phyloP scores from a whole-genome alignment of 2,797 vertebrate species.

The Parotocinclus haroldoi region DNA sequence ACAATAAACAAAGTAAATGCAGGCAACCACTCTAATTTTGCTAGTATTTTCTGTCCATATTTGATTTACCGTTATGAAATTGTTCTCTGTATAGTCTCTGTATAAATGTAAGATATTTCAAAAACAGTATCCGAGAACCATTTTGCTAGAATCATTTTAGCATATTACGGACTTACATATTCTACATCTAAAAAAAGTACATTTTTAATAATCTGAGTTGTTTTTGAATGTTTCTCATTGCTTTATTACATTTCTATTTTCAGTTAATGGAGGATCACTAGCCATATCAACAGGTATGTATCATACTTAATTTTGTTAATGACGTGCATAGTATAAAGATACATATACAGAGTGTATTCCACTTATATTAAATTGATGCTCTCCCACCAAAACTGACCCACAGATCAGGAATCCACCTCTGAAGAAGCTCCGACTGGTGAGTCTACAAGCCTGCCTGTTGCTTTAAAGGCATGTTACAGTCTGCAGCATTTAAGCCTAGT shows the following conservation, averaged over 20 bases:
- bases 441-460: constrained; percentile 3
- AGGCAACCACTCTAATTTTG: too few relatives aligned
- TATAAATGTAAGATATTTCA: too few relatives aligned
- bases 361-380: not conserved
- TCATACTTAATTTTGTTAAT: not conserved
- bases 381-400: not conserved
- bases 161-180: too few relatives aligned
- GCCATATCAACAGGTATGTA: constrained; percentile 64
- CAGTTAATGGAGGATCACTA: constrained; percentile 60
- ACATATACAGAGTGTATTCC: not conserved
- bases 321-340: too few relatives aligned
- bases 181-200: too few relatives aligned
- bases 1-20: too few relatives aligned
- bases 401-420: constrained; percentile 70
- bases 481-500: constrained; percentile 18
- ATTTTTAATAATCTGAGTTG: too few relatives aligned
- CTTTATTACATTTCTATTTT: constrained; percentile 17
- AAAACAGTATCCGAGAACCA: too few relatives aligned
- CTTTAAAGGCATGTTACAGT: not conserved
- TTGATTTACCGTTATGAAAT: too few relatives aligned
- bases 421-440: constrained; percentile 72
- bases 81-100: too few relatives aligned
- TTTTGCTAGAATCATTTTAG: too few relatives aligned
- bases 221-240: not conserved
- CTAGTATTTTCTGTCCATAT: too few relatives aligned